Evolutionary conservation across 2,888 invertebrate genomes (phyloP).

Genomic region (Drosophila mercatorum): DNA sequence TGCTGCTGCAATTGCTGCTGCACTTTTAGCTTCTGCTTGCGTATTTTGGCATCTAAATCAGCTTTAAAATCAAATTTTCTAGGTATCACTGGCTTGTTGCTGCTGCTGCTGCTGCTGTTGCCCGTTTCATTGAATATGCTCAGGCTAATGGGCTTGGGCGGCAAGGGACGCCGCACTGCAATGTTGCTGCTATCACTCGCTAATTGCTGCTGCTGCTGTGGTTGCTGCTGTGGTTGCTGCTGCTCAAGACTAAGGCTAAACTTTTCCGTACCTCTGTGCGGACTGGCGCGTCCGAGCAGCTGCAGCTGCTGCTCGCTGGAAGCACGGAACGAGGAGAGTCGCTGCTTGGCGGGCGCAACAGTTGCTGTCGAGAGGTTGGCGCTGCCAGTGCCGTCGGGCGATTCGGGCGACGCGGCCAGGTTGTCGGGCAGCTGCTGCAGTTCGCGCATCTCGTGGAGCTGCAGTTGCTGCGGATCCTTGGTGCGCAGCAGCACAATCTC

Average conservation of each 20-base stretch:
- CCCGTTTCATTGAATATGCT: slow-evolving; percentile 72
- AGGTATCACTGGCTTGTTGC: slow-evolving; percentile 62
- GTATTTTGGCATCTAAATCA: slow-evolving; percentile 82
- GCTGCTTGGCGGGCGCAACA: slow-evolving; percentile 83
- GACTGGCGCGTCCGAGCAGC: slow-evolving; percentile 72
- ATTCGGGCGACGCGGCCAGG: slow-evolving; percentile 61
- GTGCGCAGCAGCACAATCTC: slow-evolving; percentile 84
- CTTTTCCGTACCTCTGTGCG: slow-evolving; percentile 80
- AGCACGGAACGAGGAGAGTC: slow-evolving; percentile 84
- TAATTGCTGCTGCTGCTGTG: slow-evolving; percentile 42
- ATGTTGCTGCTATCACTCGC: slow-evolving; percentile 45
- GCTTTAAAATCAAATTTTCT: slow-evolving; percentile 81
- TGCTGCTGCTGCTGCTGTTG: slow-evolving; percentile 36
- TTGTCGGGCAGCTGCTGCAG: slow-evolving; percentile 80
- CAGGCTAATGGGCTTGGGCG: slow-evolving; percentile 79
- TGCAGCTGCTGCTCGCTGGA: slow-evolving; percentile 83
- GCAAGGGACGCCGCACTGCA: slow-evolving; percentile 60
- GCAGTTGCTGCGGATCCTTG: slow-evolving; percentile 81
- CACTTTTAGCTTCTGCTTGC: slow-evolving; percentile 80
- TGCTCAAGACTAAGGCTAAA: slow-evolving; percentile 59
- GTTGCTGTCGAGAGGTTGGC: slow-evolving; percentile 68
- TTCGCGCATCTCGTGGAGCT: slow-evolving; percentile 78
- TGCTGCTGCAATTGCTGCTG: slow-evolving; percentile 74
- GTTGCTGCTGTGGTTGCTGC: slow-evolving; percentile 35
- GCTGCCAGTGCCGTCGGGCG: slow-evolving; percentile 44